Evolutionary conservation across 2,888 invertebrate genomes (phyloP), one percentile per base, ranked within the genome.

Genomic region (Pterobdella sp.): DNA sequence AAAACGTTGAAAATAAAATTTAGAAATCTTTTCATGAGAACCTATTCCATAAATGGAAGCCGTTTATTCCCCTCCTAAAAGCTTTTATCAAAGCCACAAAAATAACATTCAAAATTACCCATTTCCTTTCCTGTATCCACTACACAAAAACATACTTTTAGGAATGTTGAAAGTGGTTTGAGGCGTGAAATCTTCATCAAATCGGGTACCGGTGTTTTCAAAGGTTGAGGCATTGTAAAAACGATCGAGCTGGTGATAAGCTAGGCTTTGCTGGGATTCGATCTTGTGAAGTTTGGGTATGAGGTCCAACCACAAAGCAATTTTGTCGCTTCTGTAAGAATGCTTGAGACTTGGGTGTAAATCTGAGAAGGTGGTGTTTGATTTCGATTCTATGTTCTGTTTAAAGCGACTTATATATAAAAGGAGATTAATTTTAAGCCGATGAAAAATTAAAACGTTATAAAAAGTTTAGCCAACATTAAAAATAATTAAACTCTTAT

Each of bases 291-390:
- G 71, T 63, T 71, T 71, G 3, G 71, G 71, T 10, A 71, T 71
- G 34, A 71, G 63, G 36, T 71, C 71, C 14, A 71, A n/a, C 71
- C 71, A 71, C 36, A 71, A 34, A 29, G 71, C 71, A 34, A 63
- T 71, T 52, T 71, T 71, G 63, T 71, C 71, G 63, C 34, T 35
- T 63, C 56, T 56, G 71, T 63, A 63, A 35, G 52, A 71, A 36
- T 71, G 71, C 7, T 63, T 42, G 1, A 63, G 52, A 1, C 56
- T 71, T n/a, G 63, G 60, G 1, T 71, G 49, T 42, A 34, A 31
- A 56, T 71, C 71, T 71, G 34, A 31, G 52, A 34, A 52, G 29
- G 29, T 66, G 32, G n/a, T 14, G 29, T 32, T 31, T 65, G n/a
- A 26, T n/a, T 65, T 1, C 2, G 1, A 29, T 65, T 65, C 18